Evolutionary conservation across 2,113 vertebrate species (phyloP), one percentile per base, ranked within the genome.

Genomic region (Zonotrichia leucophrys): DNA sequence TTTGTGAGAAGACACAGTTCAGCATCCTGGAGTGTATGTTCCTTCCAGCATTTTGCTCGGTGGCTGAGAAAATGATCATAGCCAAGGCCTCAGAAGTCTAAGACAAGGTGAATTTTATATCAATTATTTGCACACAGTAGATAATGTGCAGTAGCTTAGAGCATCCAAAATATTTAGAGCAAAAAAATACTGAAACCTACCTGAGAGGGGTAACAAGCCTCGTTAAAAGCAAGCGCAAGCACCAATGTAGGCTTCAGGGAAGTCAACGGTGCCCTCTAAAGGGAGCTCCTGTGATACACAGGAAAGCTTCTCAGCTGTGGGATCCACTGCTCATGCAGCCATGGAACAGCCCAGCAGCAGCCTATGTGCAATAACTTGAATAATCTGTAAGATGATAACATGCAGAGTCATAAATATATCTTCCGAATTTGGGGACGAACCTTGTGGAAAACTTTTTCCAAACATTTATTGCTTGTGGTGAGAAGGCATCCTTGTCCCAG

Each of bases 251-350:
- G 84, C 68, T 95, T 96, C 92, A 81, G 67, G 82, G 96, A 95
- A 96, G 95, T 92, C 97, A 97, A 97, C 92, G 95, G 97, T 98
- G 98, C 98, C 98, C 97, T 98, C 98, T 98, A 98, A 98, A 98
- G 98, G 98, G 97, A 97, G 86, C 69, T 70, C 35, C 4, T 15
- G 22, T 53, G 73, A 88, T 66, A n/a, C 79, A 83, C 97, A 95
- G 50, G 35, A 77, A 49, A 31, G 31, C n/a, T 52, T 70, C 81
- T 3, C 35, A 82, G 41, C 28, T n/a, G 39, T 37, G 62, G 41
- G 53, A 91, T 31, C 63, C 82, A 16, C 64, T 12, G 74, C 60
- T 62, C 53, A 18, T 4, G 15, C 9, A 52, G 69, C 35, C 81
- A 55, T 10, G 11, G 30, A 76, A 49, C 39, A 24, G 73, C 9